Evolutionary conservation across 2,113 vertebrate species (phyloP).

Genomic region (Corythaeola cristata): DNA sequence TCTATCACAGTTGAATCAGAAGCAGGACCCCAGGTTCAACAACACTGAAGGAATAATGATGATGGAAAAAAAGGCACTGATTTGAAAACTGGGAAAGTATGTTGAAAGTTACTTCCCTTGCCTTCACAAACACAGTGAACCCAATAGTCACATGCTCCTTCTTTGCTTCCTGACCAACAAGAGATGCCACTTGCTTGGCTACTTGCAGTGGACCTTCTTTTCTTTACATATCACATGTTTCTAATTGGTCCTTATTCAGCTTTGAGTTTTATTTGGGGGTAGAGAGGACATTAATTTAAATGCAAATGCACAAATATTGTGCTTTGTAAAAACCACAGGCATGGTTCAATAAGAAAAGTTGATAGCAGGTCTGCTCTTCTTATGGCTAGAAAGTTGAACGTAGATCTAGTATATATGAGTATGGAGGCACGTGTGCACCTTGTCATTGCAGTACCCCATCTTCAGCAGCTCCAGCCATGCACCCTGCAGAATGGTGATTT

Average conservation of each 20-base stretch:
- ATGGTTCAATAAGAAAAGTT: background rate
- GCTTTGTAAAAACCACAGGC: background rate
- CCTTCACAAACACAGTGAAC: background rate
- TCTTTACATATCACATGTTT: background rate
- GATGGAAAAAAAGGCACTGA: background rate
- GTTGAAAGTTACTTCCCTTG: background rate
- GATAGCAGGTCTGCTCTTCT: background rate
- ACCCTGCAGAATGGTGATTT: background rate
- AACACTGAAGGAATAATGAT: background rate
- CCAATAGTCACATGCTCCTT: background rate
- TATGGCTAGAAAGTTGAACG: background rate
- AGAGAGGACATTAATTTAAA: background rate
- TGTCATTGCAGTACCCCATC: background rate
- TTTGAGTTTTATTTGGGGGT: background rate
- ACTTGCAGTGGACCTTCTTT: background rate
- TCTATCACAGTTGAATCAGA: background rate
- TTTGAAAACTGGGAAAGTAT: background rate
- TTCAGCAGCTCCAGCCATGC: rapidly evolving
- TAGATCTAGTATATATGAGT: rapidly evolving
- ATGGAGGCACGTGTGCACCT: rapidly evolving
- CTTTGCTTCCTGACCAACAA: background rate
- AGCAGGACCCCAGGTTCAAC: background rate
- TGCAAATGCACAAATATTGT: background rate
- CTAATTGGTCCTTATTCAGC: background rate
- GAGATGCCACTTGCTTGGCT: background rate